Evolutionary conservation across 2,113 vertebrate species (phyloP), one percentile per base, ranked within the genome.

Genomic region (Boleophthalmus pectinirostris): DNA sequence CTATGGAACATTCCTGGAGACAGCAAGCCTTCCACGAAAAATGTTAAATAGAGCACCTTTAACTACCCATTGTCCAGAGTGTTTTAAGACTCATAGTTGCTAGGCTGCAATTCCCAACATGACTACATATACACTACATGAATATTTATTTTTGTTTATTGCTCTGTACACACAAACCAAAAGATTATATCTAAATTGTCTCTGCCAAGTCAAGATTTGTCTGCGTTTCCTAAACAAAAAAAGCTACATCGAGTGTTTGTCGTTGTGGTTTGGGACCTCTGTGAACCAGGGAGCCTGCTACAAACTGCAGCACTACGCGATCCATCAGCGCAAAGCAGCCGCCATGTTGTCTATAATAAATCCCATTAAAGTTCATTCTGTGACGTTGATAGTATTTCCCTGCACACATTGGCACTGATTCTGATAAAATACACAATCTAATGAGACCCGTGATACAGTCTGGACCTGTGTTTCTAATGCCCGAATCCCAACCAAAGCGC

Each of bases 361-460:
- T 89, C 85, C 77, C 49, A n/a, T 80, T 81, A 82, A 79, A 88
- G 79, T 63, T 83, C 54, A 70, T 88, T 80, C 58, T 3, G 45
- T 25, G 75, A 80, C 87, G 58, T 77, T 80, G 86, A 77, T 66
- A 74, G 78, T 78, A 77, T 82, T 89, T 89, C 89, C 83, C 83
- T 81, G 83, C 82, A 89, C 81, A 88, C 85, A 74, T 67, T 90
- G 87, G 85, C 85, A 82, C 81, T 79, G 75, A 89, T 88, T 90
- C 85, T 75, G 81, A 85, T 87, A 81, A 86, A 90, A 87, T 74
- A 83, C 84, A 84, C 72, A 43, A 45, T 47, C 84, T 92, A 90
- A 90, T 90, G 90, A 82, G 85, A 70, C 77, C 64, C 21, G 56
- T 23, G 56, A 90, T 82, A 75, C 78, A 81, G 83, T 75, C 78